phyloP scores from a whole-genome alignment of 2,113 vertebrate species.

The Rhea americana region DNA sequence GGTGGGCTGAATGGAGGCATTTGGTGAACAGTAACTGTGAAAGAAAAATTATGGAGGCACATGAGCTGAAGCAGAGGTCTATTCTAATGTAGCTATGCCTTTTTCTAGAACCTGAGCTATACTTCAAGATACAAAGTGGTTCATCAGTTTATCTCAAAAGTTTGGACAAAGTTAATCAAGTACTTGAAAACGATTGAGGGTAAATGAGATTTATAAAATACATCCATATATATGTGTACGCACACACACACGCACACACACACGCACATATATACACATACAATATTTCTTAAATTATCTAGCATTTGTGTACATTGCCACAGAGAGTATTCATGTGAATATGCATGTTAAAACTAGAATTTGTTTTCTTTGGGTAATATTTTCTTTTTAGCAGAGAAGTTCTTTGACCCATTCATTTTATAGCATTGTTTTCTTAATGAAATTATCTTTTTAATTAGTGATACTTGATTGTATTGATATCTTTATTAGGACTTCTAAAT shows the following conservation, averaged over 20 bases:
- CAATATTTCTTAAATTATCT: background rate
- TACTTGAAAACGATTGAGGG: background rate
- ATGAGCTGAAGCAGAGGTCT: background rate
- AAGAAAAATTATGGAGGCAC: background rate
- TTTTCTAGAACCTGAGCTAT: background rate
- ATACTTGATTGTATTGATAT: background rate
- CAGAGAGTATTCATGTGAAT: background rate
- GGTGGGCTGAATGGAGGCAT: background rate
- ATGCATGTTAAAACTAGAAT: background rate
- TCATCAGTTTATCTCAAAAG: background rate
- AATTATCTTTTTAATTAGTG: background rate
- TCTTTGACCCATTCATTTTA: background rate
- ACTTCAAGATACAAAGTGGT: background rate
- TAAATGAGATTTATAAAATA: background rate
- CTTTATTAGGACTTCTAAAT: background rate
- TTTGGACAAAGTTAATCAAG: background rate
- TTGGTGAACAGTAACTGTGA: background rate
- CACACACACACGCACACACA: background rate
- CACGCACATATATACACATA: background rate
- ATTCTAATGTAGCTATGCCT: background rate
- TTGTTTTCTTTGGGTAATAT: background rate
- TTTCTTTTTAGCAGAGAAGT: background rate
- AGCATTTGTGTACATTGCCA: background rate
- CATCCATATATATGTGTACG: too few relatives aligned
- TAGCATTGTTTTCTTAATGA: background rate